Conservation (phyloP, 1,140 invertebrate genomes). For the Micrasema longulum region DNA sequence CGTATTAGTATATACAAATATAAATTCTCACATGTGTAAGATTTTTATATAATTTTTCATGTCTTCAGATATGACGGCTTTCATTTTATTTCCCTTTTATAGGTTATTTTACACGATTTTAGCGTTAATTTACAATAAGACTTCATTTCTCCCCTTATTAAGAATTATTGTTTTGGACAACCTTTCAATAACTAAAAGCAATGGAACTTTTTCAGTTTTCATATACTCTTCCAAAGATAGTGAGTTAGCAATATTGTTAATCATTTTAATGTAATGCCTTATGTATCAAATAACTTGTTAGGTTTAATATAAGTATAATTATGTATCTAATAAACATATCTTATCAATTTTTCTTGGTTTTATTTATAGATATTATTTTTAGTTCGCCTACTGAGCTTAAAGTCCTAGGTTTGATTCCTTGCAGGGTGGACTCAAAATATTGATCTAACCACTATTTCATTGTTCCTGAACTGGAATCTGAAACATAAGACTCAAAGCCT, state of each 20-base stretch:
- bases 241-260: slow-evolving; percentile 56
- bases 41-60: slow-evolving; percentile 32
- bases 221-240: slow-evolving; percentile 56
- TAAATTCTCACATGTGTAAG: slow-evolving; percentile 32
- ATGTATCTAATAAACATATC: slow-evolving; percentile 56
- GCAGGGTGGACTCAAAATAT: background rate
- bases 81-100: slow-evolving; percentile 37
- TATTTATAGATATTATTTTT: slow-evolving; percentile 1
- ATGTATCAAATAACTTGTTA: slow-evolving; percentile 53
- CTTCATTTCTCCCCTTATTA: slow-evolving; percentile 1
- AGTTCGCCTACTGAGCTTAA: too few relatives aligned
- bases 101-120: slow-evolving; percentile 40
- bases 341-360: slow-evolving; percentile 47
- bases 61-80: slow-evolving; percentile 19
- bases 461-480: background rate
- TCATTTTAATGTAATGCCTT: slow-evolving; percentile 54
- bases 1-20: slow-evolving; percentile 47
- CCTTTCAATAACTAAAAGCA: slow-evolving; percentile 23
- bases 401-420: too few relatives aligned
- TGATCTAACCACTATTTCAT: background rate
- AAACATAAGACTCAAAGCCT: background rate
- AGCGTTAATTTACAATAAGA: slow-evolving; percentile 38
- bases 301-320: slow-evolving; percentile 50
- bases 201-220: slow-evolving; percentile 50
- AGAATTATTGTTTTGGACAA: slow-evolving; percentile 8